These are phyloP conservation scores for Drosophila multiciliata DNA, from an alignment of 2,888 invertebrate species.

Conservation along the genomic window DNA sequence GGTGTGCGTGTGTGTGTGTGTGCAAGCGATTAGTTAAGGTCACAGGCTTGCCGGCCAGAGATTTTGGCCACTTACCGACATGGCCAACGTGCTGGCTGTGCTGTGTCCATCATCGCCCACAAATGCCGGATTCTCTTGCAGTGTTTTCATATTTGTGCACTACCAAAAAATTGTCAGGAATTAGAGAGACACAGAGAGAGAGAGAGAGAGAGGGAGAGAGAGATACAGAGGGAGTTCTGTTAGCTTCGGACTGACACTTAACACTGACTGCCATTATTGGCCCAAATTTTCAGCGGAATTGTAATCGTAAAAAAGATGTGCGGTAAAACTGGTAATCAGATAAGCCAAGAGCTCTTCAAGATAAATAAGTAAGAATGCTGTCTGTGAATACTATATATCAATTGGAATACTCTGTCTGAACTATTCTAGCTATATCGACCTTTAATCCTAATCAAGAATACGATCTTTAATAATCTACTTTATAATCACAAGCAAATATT, in stretches of 20 bases:
- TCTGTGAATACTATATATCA: background rate
- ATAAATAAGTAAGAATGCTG: conserved; percentile 27
- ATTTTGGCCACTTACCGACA: conserved; percentile 59
- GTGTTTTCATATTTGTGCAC: conserved; percentile 46
- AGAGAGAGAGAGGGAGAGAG: background rate
- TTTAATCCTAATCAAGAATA: background rate
- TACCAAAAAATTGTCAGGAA: conserved; percentile 9
- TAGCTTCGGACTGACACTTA: conserved; percentile 35
- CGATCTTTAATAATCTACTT: background rate
- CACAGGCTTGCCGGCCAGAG: conserved; percentile 30
- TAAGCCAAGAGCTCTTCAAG: conserved; percentile 34
- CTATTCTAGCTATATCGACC: background rate
- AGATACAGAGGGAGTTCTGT: conserved; percentile 21
- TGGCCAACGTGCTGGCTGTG: conserved; percentile 63
- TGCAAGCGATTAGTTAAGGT: conserved; percentile 54
- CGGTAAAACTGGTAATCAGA: conserved; percentile 67
- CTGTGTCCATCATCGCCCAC: conserved; percentile 82
- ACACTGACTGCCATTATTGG: conserved; percentile 37
- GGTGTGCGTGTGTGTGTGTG: conserved; percentile 14
- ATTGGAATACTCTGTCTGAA: fast-evolving
- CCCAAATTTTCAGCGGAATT: conserved; percentile 24
- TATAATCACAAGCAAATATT: background rate
- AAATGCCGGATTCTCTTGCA: conserved; percentile 82
- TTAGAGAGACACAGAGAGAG: background rate
- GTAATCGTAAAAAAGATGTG: conserved; percentile 20